These are phyloP conservation scores for Girardinichthys multiradiatus DNA, from an alignment of 2,113 vertebrate species.

Conservation along the genomic window DNA sequence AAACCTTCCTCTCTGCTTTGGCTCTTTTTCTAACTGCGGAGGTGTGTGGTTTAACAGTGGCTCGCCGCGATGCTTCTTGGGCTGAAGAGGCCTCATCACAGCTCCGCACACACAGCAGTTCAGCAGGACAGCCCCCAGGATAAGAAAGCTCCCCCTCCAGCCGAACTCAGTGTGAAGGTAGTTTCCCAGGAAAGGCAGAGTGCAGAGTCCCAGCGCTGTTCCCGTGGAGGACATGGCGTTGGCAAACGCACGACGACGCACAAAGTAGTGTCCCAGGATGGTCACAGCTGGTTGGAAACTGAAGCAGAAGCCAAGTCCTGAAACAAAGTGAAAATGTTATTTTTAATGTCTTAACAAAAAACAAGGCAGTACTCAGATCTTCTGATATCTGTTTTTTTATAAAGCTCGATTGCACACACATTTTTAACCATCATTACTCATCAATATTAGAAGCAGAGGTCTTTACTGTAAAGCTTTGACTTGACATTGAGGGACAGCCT, in stretches of 20 bases:
- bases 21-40: conserved; percentile 13
- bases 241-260: conserved; percentile 82
- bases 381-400: not conserved
- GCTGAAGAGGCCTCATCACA: conserved; percentile 87
- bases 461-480: no score
- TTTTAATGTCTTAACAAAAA: not conserved
- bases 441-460: not conserved
- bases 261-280: conserved; percentile 89
- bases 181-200: conserved; percentile 87
- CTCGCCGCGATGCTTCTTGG: conserved; percentile 31
- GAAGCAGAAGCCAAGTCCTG: conserved; percentile 94
- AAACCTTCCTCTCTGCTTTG: conserved; percentile 8
- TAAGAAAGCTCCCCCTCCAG: conserved; percentile 92
- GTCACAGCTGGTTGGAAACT: conserved; percentile 91
- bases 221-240: conserved; percentile 90
- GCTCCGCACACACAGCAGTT: conserved; percentile 93
- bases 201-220: conserved; percentile 86
- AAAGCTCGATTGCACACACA: no score
- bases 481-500: no score
- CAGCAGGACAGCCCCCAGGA: conserved; percentile 88
- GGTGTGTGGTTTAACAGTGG: conserved; percentile 55
- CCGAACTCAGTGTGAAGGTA: conserved; percentile 86
- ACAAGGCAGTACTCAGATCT: not conserved
- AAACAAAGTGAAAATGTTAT: rapidly evolving
- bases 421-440: no score